phyloP scores from a whole-genome alignment of 2,888 invertebrate genomes.

The Caenorhabditis afra region DNA sequence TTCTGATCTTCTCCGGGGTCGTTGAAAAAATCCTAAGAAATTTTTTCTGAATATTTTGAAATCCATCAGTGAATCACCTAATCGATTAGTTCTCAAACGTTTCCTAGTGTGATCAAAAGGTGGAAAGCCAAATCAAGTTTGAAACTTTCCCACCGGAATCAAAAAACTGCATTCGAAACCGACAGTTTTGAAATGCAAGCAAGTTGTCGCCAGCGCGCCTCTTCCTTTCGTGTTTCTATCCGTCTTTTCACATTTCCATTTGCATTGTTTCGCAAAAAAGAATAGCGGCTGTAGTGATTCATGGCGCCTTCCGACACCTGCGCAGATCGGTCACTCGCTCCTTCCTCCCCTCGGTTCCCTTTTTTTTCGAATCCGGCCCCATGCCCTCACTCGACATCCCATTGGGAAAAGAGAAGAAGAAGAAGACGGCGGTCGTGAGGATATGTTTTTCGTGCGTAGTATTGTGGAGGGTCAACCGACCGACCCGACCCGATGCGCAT shows the following conservation, averaged over 20 bases:
- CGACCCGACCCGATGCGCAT: constrained; percentile 51
- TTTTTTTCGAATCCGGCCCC: constrained; percentile 52
- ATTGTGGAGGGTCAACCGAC: constrained; percentile 48
- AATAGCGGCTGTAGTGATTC: constrained; percentile 47
- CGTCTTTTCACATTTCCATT: constrained; percentile 26
- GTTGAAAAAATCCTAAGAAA: neutral
- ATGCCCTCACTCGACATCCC: constrained; percentile 40
- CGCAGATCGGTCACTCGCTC: constrained; percentile 30
- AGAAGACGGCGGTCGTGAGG: constrained; percentile 30
- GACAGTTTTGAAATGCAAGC: neutral
- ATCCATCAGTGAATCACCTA: neutral
- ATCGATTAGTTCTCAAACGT: neutral
- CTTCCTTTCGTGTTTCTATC: constrained; percentile 15
- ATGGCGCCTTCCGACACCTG: constrained; percentile 46
- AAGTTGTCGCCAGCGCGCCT: neutral
- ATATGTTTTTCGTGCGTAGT: constrained; percentile 51
- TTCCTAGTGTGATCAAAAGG: neutral
- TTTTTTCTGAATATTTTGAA: constrained; percentile 16
- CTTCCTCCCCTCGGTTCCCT: neutral
- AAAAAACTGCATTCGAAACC: constrained; percentile 1
- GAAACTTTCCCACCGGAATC: neutral
- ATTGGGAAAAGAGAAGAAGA: constrained; percentile 27
- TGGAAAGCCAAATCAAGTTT: neutral
- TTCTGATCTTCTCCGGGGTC: no score
- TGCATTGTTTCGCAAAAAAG: constrained; percentile 37